Conservation (phyloP, 2,888 invertebrate species). For the Drosophila kuntzei region DNA sequence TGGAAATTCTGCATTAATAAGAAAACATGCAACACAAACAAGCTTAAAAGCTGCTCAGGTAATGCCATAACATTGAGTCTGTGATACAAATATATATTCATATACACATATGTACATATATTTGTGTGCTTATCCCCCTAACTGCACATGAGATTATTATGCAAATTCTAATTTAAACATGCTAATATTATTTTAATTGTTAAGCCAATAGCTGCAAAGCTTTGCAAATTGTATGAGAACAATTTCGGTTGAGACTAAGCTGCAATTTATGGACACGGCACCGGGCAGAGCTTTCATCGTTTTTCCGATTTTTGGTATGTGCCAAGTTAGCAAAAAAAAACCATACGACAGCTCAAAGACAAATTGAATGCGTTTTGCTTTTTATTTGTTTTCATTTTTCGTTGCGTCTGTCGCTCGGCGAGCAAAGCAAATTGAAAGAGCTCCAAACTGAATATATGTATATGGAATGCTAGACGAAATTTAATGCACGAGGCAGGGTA, state of each 20-base stretch:
- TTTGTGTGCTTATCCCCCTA: slow-evolving; percentile 19
- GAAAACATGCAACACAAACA: slow-evolving; percentile 37
- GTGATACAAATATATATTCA: slow-evolving; percentile 19
- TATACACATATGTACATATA: background rate
- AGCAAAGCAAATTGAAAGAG: slow-evolving; percentile 50
- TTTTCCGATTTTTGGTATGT: slow-evolving; percentile 20
- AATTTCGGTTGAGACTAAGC: slow-evolving; percentile 20
- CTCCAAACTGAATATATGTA: slow-evolving; percentile 39
- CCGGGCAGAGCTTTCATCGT: slow-evolving; percentile 10
- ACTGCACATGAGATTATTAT: slow-evolving; percentile 45
- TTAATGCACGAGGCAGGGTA: slow-evolving; percentile 25
- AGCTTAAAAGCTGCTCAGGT: slow-evolving; percentile 52
- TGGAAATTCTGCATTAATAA: slow-evolving; percentile 63
- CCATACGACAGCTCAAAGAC: slow-evolving; percentile 43
- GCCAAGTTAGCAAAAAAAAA: slow-evolving; percentile 23
- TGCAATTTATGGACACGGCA: slow-evolving; percentile 45
- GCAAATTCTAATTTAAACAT: slow-evolving; percentile 54
- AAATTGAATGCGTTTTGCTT: slow-evolving; percentile 53
- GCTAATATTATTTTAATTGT: slow-evolving; percentile 69
- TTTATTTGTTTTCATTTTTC: slow-evolving; percentile 1
- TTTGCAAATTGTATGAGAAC: slow-evolving; percentile 10
- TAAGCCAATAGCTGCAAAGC: slow-evolving; percentile 34
- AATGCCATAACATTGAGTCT: slow-evolving; percentile 51
- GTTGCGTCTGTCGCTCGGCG: slow-evolving; percentile 6
- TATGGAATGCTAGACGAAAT: slow-evolving; percentile 44